Conservation (phyloP, 2,888 invertebrate genomes). For the Sinhomidia bicolor region DNA sequence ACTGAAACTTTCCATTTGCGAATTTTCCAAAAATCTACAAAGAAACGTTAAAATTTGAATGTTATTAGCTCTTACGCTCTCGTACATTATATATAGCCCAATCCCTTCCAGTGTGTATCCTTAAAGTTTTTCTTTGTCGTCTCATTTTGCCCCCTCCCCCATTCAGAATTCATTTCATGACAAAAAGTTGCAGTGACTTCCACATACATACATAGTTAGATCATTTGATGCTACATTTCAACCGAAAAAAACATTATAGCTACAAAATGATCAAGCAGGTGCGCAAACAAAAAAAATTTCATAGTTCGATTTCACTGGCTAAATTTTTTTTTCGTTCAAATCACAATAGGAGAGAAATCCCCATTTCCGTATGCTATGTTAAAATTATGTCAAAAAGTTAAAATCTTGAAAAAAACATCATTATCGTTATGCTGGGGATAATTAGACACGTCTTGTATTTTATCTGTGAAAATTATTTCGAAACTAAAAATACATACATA, state of each 20-base stretch:
- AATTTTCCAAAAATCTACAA: background rate
- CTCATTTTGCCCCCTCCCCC: background rate
- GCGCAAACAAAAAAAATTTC: no score
- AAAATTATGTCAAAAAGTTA: background rate
- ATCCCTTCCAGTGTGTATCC: background rate
- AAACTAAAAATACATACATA: conserved; percentile 10
- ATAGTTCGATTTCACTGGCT: no score
- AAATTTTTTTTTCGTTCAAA: no score
- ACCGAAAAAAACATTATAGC: no score
- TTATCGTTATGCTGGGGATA: conserved; percentile 1
- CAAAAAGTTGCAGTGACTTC: no score
- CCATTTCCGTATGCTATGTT: background rate
- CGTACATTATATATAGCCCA: background rate
- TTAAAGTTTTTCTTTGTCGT: background rate
- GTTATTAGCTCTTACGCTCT: background rate
- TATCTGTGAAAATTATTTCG: conserved; percentile 17
- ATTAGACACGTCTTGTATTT: background rate
- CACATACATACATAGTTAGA: no score
- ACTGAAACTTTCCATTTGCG: conserved; percentile 5
- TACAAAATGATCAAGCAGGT: no score
- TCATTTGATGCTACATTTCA: no score
- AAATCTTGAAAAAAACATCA: background rate
- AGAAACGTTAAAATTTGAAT: background rate
- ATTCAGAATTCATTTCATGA: no score
- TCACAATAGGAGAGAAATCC: no score